A percentile compares a stretch with the other conserved stretches of the same genome.
Evolutionary conservation across 2,113 vertebrate genomes (phyloP).

Genomic region (Pseudois nayaur): DNA sequence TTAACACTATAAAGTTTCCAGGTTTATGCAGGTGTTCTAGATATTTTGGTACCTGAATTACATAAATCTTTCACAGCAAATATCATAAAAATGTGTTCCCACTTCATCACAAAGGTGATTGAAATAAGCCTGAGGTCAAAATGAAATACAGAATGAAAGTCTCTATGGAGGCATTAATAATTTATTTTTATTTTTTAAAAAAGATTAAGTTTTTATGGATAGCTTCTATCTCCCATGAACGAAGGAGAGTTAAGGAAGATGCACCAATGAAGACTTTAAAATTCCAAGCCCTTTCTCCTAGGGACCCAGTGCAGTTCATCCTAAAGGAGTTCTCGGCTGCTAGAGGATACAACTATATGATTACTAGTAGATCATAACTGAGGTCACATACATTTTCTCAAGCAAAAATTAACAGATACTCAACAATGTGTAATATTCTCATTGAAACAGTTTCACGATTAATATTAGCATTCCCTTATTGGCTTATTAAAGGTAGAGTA

Average conservation of each 20-base stretch:
- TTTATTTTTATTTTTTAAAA: slow-evolving; percentile 38
- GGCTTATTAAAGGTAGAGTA: neutral
- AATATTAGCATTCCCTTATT: no score
- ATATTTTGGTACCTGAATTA: slow-evolving; percentile 8
- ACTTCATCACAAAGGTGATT: neutral
- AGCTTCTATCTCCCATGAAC: neutral
- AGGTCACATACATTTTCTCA: neutral
- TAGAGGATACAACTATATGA: neutral
- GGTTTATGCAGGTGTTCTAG: neutral
- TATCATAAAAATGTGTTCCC: neutral
- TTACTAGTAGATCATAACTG: neutral
- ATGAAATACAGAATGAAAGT: neutral
- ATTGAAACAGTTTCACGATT: no score
- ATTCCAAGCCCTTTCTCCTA: neutral
- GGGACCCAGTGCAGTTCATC: neutral
- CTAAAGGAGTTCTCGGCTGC: neutral
- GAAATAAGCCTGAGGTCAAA: slow-evolving; percentile 23
- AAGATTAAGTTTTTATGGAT: neutral
- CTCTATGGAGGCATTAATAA: neutral
- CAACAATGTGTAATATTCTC: no score
- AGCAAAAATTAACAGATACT: neutral
- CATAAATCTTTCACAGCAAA: neutral
- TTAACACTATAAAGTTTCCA: neutral
- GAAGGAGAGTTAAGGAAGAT: slow-evolving; percentile 22
- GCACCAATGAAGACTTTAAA: neutral